Conservation (phyloP, 2,888 invertebrate species). For the Lepidochrysops patricia region DNA sequence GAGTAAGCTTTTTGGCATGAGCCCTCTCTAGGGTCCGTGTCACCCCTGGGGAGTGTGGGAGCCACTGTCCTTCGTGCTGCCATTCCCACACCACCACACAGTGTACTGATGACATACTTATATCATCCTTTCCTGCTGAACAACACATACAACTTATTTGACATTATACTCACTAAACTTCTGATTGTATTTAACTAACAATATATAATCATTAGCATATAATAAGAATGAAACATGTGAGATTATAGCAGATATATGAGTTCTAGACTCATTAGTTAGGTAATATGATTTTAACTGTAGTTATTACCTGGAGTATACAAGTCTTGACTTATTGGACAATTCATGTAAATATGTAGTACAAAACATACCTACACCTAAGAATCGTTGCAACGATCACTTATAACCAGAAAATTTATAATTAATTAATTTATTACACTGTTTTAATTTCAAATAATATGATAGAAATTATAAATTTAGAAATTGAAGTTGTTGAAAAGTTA, state of each 20-base stretch:
- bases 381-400: not conserved
- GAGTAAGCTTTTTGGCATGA: slow-evolving; percentile 85
- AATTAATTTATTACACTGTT: not conserved
- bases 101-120: slow-evolving; percentile 75
- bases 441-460: not conserved
- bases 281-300: too few relatives aligned
- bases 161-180: too few relatives aligned
- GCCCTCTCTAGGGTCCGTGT: slow-evolving; percentile 90
- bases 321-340: not conserved
- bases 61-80: slow-evolving; percentile 82
- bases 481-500: not conserved
- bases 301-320: not conserved
- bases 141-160: not conserved
- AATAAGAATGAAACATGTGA: too few relatives aligned
- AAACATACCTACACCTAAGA: too few relatives aligned
- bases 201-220: too few relatives aligned
- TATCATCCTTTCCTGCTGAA: slow-evolving; percentile 18
- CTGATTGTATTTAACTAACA: too few relatives aligned
- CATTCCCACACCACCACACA: slow-evolving; percentile 89
- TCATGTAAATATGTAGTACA: too few relatives aligned
- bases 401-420: not conserved
- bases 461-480: not conserved
- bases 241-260: too few relatives aligned
- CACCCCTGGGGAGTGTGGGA: slow-evolving; percentile 90
- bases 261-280: too few relatives aligned